Percentiles rank a stretch among this genome's conserved stretches.
Evolutionary conservation across 2,113 vertebrate genomes (phyloP).

Genomic region (Pangasianodon hypophthalmus): DNA sequence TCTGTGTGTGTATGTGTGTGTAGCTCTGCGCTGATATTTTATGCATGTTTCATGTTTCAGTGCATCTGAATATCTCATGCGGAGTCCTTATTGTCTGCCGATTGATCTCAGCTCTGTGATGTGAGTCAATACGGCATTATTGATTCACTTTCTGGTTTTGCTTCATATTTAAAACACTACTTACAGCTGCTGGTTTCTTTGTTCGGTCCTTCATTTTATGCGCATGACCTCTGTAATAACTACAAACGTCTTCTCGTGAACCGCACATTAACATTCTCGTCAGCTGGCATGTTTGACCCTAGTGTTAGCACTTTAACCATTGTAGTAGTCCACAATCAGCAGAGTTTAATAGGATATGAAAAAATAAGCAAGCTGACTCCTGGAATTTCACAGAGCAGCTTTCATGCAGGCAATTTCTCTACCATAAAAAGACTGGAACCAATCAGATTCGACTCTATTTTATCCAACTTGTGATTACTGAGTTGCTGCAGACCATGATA

Average conservation of each 20-base stretch:
- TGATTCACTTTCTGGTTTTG: not conserved
- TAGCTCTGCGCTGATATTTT: not conserved
- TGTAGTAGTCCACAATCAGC: not conserved
- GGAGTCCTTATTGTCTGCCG: not conserved
- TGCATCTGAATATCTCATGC: constrained; percentile 11
- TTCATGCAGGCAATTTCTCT: not conserved
- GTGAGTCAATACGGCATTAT: not conserved
- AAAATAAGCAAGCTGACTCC: not conserved
- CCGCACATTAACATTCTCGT: not conserved
- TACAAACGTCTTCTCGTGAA: constrained; percentile 1
- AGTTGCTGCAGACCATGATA: not conserved
- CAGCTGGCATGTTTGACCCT: not conserved
- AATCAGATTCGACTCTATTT: constrained; percentile 9
- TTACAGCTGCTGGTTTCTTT: not conserved
- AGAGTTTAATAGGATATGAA: constrained; percentile 3
- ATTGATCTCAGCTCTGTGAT: not conserved
- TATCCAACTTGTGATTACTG: not conserved
- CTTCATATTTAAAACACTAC: constrained; percentile 8
- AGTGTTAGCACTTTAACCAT: not conserved
- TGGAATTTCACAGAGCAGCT: not conserved
- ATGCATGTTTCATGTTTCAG: constrained; percentile 35
- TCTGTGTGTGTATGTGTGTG: not conserved
- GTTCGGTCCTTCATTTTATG: not conserved
- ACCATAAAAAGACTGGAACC: constrained; percentile 2
- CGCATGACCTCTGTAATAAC: not conserved